A percentile compares a stretch with the other conserved stretches of the same genome.
These are phyloP conservation scores for Himalopsyche anomala DNA, from an alignment of 2,888 invertebrate species.

Conservation along the genomic window DNA sequence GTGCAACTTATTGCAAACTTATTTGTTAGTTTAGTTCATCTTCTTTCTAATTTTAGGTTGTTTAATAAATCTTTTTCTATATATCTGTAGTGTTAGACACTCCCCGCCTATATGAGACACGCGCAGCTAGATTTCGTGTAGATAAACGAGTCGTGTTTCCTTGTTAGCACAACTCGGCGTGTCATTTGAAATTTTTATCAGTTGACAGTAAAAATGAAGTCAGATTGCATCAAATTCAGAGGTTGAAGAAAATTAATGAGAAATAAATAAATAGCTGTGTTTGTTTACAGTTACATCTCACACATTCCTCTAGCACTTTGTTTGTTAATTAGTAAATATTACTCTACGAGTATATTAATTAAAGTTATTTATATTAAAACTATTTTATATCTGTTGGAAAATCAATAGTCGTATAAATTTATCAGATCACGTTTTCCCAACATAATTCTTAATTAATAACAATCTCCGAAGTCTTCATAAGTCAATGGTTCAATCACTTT, in stretches of 20 bases:
- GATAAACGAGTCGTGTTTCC: conserved; percentile 12
- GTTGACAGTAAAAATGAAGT: conserved; percentile 42
- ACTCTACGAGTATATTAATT: no score
- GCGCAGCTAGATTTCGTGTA: conserved; percentile 35
- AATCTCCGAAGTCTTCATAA: no score
- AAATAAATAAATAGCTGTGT: neutral
- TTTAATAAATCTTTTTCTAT: neutral
- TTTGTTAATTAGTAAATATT: no score
- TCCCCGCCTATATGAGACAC: conserved; percentile 42
- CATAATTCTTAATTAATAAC: no score
- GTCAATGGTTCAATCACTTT: no score
- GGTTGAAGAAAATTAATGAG: conserved; percentile 37
- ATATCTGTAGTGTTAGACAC: conserved; percentile 19
- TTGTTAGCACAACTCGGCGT: conserved; percentile 35
- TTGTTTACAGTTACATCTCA: neutral
- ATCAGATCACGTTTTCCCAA: no score
- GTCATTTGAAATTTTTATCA: conserved; percentile 40
- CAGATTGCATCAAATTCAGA: conserved; percentile 24
- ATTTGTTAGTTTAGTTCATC: neutral
- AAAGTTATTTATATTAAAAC: no score
- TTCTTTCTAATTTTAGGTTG: neutral
- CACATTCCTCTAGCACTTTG: neutral
- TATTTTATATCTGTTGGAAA: no score
- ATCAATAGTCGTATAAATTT: no score
- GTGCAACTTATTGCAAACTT: no score